Evolutionary conservation across 2,113 vertebrate species (phyloP).

Genomic region (Mustelus asterias): DNA sequence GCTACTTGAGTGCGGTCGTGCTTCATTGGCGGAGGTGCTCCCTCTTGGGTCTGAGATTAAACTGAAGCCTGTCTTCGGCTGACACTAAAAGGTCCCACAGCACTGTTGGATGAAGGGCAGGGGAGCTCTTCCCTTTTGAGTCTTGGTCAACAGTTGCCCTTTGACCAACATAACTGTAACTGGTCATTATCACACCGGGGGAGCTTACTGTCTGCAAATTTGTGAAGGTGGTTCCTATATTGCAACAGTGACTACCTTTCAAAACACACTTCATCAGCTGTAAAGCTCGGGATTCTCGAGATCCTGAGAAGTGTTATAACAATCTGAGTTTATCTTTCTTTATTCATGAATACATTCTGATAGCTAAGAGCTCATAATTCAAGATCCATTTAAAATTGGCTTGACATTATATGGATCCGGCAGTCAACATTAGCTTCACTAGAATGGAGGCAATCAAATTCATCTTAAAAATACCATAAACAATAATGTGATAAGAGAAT

Average conservation of each 20-base stretch:
- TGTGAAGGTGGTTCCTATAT: not conserved
- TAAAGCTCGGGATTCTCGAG: not conserved
- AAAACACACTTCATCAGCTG: not conserved
- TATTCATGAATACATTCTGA: not conserved
- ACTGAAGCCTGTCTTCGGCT: not conserved
- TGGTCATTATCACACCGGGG: not conserved
- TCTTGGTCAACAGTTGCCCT: not conserved
- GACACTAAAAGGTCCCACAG: not conserved
- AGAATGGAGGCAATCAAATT: not conserved
- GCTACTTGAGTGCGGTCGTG: not conserved
- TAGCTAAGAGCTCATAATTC: not conserved
- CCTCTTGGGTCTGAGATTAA: not conserved
- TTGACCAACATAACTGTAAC: not conserved
- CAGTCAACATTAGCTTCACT: not conserved
- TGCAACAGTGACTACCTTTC: not conserved
- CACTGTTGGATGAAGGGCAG: not conserved
- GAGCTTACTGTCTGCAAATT: not conserved
- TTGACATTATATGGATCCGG: no score
- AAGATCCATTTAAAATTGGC: not conserved
- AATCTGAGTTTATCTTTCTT: not conserved
- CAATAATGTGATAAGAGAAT: not conserved
- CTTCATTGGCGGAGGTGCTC: not conserved
- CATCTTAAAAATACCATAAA: not conserved
- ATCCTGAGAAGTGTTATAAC: not conserved
- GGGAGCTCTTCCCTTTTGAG: not conserved